phyloP scores from a whole-genome alignment of 2,797 vertebrate species.

The Mus minutoides region DNA sequence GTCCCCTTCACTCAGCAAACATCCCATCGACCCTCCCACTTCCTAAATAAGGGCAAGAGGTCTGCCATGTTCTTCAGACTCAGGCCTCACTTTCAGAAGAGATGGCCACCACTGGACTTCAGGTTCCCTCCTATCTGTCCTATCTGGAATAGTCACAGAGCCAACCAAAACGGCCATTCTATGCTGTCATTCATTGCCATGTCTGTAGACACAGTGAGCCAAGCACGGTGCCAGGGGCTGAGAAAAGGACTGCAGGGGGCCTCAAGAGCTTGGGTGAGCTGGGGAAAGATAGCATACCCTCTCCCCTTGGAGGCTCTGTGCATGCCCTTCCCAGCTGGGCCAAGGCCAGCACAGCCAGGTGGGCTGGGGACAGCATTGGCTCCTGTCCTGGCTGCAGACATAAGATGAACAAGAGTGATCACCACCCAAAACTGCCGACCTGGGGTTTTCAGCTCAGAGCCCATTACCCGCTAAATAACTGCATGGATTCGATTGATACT shows the following conservation, averaged over 20 bases:
- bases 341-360: background rate
- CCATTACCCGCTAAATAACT: constrained; percentile 32
- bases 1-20: background rate
- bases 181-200: fast-evolving
- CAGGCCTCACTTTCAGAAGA: background rate
- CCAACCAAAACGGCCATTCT: too few species aligned
- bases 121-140: background rate
- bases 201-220: background rate
- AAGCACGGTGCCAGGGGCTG: background rate
- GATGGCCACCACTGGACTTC: fast-evolving
- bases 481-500: background rate
- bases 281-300: background rate
- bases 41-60: background rate
- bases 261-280: background rate
- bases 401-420: background rate
- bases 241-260: background rate
- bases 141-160: background rate
- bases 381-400: background rate
- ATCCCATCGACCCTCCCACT: background rate
- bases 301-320: background rate
- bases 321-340: background rate
- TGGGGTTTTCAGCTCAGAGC: background rate
- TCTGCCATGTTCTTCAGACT: background rate
- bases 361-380: too few species aligned
- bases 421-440: background rate